phyloP scores from a whole-genome alignment of 2,888 invertebrate genomes.

The Ferrisia virgata region DNA sequence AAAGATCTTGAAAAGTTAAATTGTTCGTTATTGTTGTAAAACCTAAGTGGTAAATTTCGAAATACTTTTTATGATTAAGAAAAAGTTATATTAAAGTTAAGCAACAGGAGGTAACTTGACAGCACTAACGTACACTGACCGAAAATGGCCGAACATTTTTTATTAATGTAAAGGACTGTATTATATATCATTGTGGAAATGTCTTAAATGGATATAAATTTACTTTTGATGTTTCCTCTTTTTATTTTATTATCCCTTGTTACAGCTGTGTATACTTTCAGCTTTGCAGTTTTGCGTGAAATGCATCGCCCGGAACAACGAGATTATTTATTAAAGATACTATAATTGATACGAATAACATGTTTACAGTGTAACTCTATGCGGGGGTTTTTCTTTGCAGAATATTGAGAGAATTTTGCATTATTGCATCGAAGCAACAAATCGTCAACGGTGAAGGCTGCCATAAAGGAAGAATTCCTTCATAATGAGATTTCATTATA shows the following conservation, averaged over 20 bases:
- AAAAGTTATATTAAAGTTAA: constrained; percentile 6
- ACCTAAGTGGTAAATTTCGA: neutral
- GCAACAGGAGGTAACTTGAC: constrained; percentile 13
- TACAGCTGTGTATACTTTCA: neutral
- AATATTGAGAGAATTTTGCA: neutral
- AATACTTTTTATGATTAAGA: constrained; percentile 11
- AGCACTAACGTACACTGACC: neutral
- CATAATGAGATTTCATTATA: neutral
- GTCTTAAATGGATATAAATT: constrained; percentile 11
- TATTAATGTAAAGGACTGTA: constrained; percentile 5
- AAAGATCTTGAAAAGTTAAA: neutral
- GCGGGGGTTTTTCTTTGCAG: neutral
- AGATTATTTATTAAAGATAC: neutral
- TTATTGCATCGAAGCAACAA: neutral
- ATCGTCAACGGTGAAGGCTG: neutral
- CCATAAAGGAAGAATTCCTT: neutral
- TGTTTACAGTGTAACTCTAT: no score
- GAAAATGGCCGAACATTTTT: constrained; percentile 3
- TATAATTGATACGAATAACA: neutral
- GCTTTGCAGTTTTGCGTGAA: neutral
- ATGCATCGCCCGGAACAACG: neutral
- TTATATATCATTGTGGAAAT: constrained; percentile 7
- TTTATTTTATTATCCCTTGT: constrained; percentile 7
- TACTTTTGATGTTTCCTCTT: neutral
- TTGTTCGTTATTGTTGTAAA: neutral